Base-by-base conservation (phyloP, 2,113 vertebrate species). In the Heterotis niloticus region DNA sequence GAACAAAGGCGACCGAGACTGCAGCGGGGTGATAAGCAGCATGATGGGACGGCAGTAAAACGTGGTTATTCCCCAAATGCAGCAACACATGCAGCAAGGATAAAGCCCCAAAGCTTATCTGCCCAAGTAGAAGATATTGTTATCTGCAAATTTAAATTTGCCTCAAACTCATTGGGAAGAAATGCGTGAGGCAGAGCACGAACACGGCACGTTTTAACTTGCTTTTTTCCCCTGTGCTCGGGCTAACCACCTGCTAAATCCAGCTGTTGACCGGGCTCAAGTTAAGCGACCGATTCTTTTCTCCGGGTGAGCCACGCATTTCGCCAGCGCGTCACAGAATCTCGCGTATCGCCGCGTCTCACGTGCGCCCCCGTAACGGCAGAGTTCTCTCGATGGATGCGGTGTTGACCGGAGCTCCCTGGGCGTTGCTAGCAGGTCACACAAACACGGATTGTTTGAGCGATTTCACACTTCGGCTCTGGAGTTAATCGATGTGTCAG, bases 1-100 rank as follows among this genome's bases (percentile, higher is more conserved):
- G 88, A 88, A 90, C 89, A 91, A 89, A 90, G 88, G 86, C 79
- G 77, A 60, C 81, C 83, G 85, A 81, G 66, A 78, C 91, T 91
- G 91, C 88, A 83, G 82, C 78, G 20, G 14, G 59, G 84, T 84
- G 91, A 92, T 92, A 91, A 92, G 88, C 75, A 69, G 74, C 64
- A 10, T 11, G 5, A 59, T 80, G 79, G 81, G 79, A 84, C 88
- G 86, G 89, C 86, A 87, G 77, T 54, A 85, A 86, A 83, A 90
- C 84, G 84, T 83, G 82, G 64, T 82, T 87, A 81, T 76, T 83
- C 78, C 78, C 85, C 77, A 83, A 81, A 78, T 24, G 82, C 64
- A n/a, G n/a, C n/a, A n/a, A 80, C 80, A 82, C 83, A 83, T 87
- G 82, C 71, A 80, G 64, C 75, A 81, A 12, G 4, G 83, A 81